Evolutionary conservation across 2,797 vertebrate genomes (phyloP).

Genomic region (Varecia variegata): DNA sequence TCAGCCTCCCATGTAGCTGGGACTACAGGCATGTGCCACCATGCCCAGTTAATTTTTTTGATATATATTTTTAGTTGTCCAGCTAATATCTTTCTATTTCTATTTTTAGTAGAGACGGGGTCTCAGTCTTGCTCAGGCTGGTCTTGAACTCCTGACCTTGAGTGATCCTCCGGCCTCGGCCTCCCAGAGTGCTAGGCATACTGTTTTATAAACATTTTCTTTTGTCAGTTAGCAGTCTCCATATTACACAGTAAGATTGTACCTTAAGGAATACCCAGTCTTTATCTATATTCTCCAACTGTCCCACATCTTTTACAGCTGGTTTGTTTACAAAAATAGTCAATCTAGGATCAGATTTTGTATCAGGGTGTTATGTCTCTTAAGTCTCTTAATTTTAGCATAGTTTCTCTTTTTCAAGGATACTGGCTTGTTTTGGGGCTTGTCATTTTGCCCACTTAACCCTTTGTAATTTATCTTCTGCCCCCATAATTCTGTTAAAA

Average conservation of each 20-base stretch:
- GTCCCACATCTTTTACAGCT: not conserved
- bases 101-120: no score
- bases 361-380: not conserved
- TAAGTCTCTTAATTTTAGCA: not conserved
- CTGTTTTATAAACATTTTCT: not conserved
- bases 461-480: not conserved
- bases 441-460: not conserved
- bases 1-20: no score
- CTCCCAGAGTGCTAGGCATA: no score
- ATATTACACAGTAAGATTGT: not conserved
- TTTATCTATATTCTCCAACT: not conserved
- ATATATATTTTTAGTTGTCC: no score
- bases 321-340: not conserved
- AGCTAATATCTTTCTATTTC: no score
- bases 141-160: no score
- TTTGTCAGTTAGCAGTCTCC: not conserved
- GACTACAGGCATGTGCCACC: no score
- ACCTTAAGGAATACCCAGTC: not conserved
- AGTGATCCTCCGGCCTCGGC: no score
- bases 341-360: not conserved
- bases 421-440: not conserved
- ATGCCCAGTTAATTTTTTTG: no score
- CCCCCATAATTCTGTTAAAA: not conserved
- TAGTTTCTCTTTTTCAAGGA: slow-evolving; percentile 28
- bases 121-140: no score